Evolutionary conservation across 1,140 invertebrate genomes (phyloP).

Genomic region (Hyphantria cunea): DNA sequence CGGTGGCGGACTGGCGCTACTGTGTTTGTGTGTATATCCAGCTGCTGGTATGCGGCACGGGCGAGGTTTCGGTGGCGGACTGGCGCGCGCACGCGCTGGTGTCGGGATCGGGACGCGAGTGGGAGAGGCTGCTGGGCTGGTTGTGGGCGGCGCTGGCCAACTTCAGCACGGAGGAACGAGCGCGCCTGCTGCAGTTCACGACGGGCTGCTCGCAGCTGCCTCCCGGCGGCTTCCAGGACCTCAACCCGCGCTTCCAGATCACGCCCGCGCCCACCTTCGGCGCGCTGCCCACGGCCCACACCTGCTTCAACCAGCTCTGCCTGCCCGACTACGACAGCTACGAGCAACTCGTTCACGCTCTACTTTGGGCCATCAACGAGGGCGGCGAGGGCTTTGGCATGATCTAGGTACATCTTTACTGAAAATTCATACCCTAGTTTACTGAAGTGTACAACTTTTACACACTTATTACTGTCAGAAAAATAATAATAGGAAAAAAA

Average conservation of each 20-base stretch:
- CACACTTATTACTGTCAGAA: not conserved
- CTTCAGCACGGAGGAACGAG: conserved; percentile 97
- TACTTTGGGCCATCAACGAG: conserved; percentile 96
- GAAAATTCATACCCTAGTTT: not conserved
- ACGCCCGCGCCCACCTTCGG: conserved; percentile 94
- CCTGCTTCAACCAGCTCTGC: conserved; percentile 98
- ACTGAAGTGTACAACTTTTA: not conserved
- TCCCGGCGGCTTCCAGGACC: conserved; percentile 93
- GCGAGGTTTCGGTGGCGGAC: conserved; percentile 95
- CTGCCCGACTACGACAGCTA: conserved; percentile 97
- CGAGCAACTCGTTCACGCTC: conserved; percentile 95
- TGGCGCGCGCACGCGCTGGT: conserved; percentile 94
- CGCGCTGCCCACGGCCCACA: conserved; percentile 95
- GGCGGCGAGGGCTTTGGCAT: conserved; percentile 97
- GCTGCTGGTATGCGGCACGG: conserved; percentile 95
- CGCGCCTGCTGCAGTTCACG: conserved; percentile 95
- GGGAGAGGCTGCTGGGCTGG: conserved; percentile 93
- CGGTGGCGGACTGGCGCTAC: conserved; percentile 90
- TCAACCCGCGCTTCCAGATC: conserved; percentile 95
- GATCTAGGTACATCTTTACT: conserved; percentile 83
- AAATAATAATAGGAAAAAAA: not conserved
- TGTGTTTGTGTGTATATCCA: conserved; percentile 55
- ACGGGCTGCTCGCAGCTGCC: conserved; percentile 96
- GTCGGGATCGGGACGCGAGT: conserved; percentile 91
- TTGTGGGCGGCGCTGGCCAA: conserved; percentile 97